Evolutionary conservation across 1,140 invertebrate species (phyloP), one percentile per base, ranked within the genome.

Genomic region (Diabrotica virgifera): DNA sequence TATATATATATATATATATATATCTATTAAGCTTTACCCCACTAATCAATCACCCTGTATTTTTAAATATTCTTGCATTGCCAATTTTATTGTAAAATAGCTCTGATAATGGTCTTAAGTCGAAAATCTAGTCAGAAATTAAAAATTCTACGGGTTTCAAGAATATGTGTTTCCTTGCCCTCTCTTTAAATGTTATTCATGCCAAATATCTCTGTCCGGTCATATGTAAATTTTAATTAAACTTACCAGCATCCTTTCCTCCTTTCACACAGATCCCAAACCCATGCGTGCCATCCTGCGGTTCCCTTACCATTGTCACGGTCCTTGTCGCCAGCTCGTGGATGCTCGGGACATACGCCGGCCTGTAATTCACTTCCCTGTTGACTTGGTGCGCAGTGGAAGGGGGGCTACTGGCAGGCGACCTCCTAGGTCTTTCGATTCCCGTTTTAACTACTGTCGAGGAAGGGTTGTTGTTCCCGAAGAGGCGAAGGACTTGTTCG

Each of bases 221-320:
- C 24, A 24, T 24, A 24, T 2, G 24, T 24, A 2, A 24, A 24
- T 24, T 24, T 24, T 24, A 24, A 2, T 24, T 9, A 51, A 55
- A 57, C 66, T 70, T 75, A 92, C 90, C 90, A 77, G 90, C 87
- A 79, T 94, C 90, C 80, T 92, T 92, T 58, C 92, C 91, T 72
- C 91, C 92, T 80, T 94, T 94, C 72, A 94, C 91, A 81, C 91
- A 93, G 68, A 94, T 93, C 60, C 91, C 91, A 79, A 93, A 94
- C 59, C 92, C 92, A 78, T 92, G 90, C 37, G 85, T 85, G 8
- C 84, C 84, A 72, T 91, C 90, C 54, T 88, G 86, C 6, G 87
- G 86, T 76, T 91, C 90, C 58, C 90, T 82, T 59, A 88, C 88
- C 90, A 93, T 93, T 73, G 86, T 91, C 73, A 93, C 89, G 63